Evolutionary conservation across 2,888 invertebrate species (phyloP), one percentile per base, ranked within the genome.

Genomic region (Drosophila anomalata): DNA sequence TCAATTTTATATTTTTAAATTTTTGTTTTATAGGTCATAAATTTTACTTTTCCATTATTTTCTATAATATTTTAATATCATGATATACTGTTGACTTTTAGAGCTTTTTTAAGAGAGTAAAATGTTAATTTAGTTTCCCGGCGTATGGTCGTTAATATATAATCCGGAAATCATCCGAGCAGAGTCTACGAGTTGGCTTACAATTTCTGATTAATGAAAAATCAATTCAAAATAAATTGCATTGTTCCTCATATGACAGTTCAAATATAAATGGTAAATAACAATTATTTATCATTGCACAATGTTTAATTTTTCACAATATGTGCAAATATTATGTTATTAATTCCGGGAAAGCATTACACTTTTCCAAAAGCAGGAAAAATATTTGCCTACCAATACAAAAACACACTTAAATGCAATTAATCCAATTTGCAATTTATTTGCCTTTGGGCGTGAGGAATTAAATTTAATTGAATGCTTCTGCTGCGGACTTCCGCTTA

Each of bases 401-500:
- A 47, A 36, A 52, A 31, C 26, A 50, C 63, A 31, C 47, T 26
- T 33, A 48, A 54, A 54, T 48, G 33, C 53, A 17, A 65, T 54
- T 53, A 41, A 48, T 33, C 53, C 63, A 65, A 65, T 65, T 39
- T 62, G 62, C 33, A 31, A 53, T 53, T 48, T 42, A 39, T 33
- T 62, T 62, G 53, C 63, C 39, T 48, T 17, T 31, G 29, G 29
- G 58, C 58, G 41, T 26, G 39, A 53, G 52, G 41, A 61, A 69
- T 69, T 70, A 55, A 48, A 56, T 56, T 52, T 61, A 69, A 53
- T 42, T 61, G 52, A 24, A 70, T 42, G 31, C 47, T 54, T 41
- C 44, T 55, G 54, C 61, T 57, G 62, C 51, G 47, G 62, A 79
- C 85, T 79, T 82, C 81, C 85, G 81, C 63, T 77, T 81, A 53